A percentile compares a stretch with the other conserved stretches of the same genome.
Conservation (phyloP, 2,888 invertebrate genomes). For the Drymonia ruficornis region DNA sequence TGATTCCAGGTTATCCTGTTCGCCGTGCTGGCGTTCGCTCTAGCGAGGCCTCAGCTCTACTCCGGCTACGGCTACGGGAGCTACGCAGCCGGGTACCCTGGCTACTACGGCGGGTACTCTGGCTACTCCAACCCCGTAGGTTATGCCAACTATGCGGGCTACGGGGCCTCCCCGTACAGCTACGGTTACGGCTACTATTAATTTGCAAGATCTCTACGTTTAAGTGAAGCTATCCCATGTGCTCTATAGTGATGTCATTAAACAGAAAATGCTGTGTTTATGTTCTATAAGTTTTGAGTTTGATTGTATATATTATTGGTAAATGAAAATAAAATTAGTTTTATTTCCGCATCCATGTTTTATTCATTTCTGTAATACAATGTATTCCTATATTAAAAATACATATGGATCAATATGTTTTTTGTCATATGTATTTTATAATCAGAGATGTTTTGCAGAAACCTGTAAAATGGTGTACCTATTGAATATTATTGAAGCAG, state of each 20-base stretch:
- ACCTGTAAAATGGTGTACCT: too few relatives aligned
- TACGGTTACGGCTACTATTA: slow-evolving; percentile 70
- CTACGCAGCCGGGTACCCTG: slow-evolving; percentile 61
- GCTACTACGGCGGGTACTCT: slow-evolving; percentile 63
- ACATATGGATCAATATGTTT: too few relatives aligned
- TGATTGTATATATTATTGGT: slow-evolving; percentile 1
- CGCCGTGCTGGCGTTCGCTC: slow-evolving; percentile 71
- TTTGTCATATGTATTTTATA: too few relatives aligned
- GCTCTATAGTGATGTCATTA: neutral
- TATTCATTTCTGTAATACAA: neutral
- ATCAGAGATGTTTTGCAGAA: too few relatives aligned
- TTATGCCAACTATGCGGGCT: slow-evolving; percentile 63
- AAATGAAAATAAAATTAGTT: neutral
- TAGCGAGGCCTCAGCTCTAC: slow-evolving; percentile 76
- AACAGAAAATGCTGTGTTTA: neutral
- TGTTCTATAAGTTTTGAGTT: neutral
- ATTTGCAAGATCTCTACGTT: slow-evolving; percentile 15
- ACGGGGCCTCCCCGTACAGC: slow-evolving; percentile 63
- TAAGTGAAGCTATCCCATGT: neutral
- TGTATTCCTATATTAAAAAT: too few relatives aligned
- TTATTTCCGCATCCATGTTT: neutral
- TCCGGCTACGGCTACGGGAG: slow-evolving; percentile 61
- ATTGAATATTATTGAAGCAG: too few relatives aligned
- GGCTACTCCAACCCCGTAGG: slow-evolving; percentile 65
- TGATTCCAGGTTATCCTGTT: slow-evolving; percentile 70